Conservation (phyloP, 2,888 invertebrate genomes). For the Lumbricus terrestris region DNA sequence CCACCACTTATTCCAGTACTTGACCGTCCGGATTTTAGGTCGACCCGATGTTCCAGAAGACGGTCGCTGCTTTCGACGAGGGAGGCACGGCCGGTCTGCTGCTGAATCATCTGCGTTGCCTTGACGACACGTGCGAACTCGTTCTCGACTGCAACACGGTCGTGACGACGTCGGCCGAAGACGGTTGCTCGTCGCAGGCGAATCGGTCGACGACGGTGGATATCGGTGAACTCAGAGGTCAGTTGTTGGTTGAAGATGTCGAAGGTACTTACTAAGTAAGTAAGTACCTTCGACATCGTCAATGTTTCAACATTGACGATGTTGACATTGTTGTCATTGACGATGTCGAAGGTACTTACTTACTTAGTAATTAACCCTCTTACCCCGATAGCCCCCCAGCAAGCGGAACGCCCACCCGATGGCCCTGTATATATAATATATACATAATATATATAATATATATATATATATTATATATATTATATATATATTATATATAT, state of each 20-base stretch:
- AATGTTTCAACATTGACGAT: too few relatives aligned
- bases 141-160: conserved; percentile 55
- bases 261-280: not conserved
- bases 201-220: conserved; percentile 38
- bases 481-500: too few relatives aligned
- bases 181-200: not conserved
- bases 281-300: too few relatives aligned
- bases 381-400: too few relatives aligned
- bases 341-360: too few relatives aligned
- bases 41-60: conserved; percentile 60
- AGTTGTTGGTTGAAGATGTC: not conserved
- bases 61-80: conserved; percentile 60
- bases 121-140: conserved; percentile 55
- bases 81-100: conserved; percentile 58
- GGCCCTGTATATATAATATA: too few relatives aligned
- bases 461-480: too few relatives aligned
- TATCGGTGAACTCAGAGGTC: conserved; percentile 46
- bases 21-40: conserved; percentile 42
- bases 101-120: conserved; percentile 51
- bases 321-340: too few relatives aligned
- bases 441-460: too few relatives aligned
- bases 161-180: conserved; percentile 38
- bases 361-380: too few relatives aligned
- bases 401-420: too few relatives aligned
- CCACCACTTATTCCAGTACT: not conserved